phyloP scores from a whole-genome alignment of 2,888 invertebrate genomes.

The Papilio gigon region DNA sequence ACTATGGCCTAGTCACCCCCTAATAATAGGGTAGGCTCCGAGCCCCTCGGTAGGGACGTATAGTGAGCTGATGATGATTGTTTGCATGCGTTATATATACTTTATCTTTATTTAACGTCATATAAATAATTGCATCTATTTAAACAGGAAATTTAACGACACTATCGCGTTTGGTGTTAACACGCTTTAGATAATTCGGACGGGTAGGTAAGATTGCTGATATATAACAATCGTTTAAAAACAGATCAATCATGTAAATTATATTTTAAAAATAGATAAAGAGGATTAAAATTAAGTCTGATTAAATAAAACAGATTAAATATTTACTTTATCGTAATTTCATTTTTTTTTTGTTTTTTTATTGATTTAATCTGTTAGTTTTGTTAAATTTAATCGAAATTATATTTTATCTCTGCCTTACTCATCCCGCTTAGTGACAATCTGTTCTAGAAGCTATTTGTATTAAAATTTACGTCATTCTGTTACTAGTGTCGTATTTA shows the following conservation, averaged over 20 bases:
- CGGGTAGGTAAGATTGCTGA: background rate
- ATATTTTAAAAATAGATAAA: background rate
- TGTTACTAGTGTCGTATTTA: too few species aligned
- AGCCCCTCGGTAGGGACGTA: too few species aligned
- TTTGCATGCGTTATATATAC: too few species aligned
- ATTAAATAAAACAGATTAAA: constrained; percentile 19
- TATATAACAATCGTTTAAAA: constrained; percentile 19
- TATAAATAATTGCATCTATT: background rate
- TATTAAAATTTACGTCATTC: background rate
- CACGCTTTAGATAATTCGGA: background rate
- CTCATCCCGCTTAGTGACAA: background rate
- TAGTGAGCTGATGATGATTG: too few species aligned
- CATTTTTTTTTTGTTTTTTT: background rate
- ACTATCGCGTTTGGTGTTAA: background rate
- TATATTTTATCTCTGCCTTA: background rate
- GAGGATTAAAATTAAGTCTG: background rate
- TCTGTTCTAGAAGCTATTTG: background rate
- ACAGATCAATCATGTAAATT: constrained; percentile 16
- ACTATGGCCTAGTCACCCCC: too few species aligned
- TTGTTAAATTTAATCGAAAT: constrained; percentile 8
- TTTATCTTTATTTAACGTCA: too few species aligned
- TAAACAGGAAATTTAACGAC: background rate
- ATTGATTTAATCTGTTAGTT: constrained; percentile 1
- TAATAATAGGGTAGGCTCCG: too few species aligned
- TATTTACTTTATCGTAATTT: background rate